These are phyloP conservation scores for Cephus pulcher DNA, from an alignment of 2,888 invertebrate genomes.

Conservation along the genomic window DNA sequence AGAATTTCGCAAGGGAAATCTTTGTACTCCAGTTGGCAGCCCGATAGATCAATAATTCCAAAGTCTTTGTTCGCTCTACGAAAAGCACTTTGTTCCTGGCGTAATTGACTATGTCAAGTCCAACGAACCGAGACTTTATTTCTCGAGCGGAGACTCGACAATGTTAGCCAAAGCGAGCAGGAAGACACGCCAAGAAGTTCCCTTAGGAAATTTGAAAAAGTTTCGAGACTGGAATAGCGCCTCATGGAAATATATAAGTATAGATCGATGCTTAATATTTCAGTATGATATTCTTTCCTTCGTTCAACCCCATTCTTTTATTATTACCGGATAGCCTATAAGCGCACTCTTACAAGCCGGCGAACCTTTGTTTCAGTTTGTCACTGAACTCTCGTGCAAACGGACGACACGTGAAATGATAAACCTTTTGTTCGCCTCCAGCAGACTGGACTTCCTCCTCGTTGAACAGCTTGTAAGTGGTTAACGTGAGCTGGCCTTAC, in stretches of 20 bases:
- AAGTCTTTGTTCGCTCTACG: neutral
- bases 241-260: neutral
- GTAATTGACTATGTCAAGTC: neutral
- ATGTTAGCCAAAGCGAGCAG: neutral
- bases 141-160: neutral
- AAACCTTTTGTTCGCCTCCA: constrained; percentile 44
- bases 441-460: constrained; percentile 44
- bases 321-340: neutral
- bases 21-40: neutral
- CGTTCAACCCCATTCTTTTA: neutral
- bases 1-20: neutral
- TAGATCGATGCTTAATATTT: neutral
- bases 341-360: neutral
- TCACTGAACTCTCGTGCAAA: constrained; percentile 16
- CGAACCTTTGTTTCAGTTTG: neutral
- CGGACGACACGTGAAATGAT: constrained; percentile 30
- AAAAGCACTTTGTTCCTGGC: neutral
- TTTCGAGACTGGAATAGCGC: neutral
- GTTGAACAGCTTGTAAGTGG: constrained; percentile 6
- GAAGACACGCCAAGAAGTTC: neutral
- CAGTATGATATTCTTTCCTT: neutral
- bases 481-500: neutral
- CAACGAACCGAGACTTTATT: neutral
- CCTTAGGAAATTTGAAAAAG: neutral
- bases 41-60: neutral